Base-by-base conservation (phyloP, 2,888 invertebrate genomes). In the Phortica okadai region DNA sequence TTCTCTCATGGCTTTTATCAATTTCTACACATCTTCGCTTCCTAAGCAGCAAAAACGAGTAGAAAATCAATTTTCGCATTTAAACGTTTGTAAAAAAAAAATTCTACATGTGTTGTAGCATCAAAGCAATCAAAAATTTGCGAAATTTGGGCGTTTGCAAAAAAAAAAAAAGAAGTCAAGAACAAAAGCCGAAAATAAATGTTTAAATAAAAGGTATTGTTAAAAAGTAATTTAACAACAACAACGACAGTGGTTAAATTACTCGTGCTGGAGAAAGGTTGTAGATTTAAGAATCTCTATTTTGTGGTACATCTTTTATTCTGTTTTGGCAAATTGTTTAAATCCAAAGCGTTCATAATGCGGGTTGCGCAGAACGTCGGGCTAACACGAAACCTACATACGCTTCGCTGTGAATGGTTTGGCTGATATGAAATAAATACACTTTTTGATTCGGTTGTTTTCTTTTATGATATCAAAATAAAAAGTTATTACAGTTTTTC, bases 211-310 rank as follows among this genome's bases (percentile, higher is more conserved):
- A 56, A 62, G 67, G 58, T 21, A 78, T 73, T 58, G 73, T 76
- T 78, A 78, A 74, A 76, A 76, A 76, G 74, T 66, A 78, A 78
- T 78, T 76, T 76, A 72, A 72, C 50, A 70, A 54, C 76, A 76
- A 72, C 76, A 75, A 72, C 62, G 16, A 54, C 54, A 54, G n/a
- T n/a, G 33, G 33, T 1, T 1, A 33, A 33, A 33, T 50, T 50
- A 50, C 50, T 50, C 50, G 14, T 50, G 50, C 50, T 14, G 41
- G 41, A 64, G 64, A 64, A 64, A 41, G 41, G 14, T 10, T 33
- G 33, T 33, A 33, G 64, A 7, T 11, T 2, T 64, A 25, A 14
- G 33, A 25, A 41, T 33, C 41, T 25, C 16, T 6, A 62, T 6
- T 64, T 10, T 64, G 21, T 33, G 11, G 6, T 14, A 33, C 21